phyloP scores from a whole-genome alignment of 2,888 invertebrate genomes.

The Drosophila leonis region DNA sequence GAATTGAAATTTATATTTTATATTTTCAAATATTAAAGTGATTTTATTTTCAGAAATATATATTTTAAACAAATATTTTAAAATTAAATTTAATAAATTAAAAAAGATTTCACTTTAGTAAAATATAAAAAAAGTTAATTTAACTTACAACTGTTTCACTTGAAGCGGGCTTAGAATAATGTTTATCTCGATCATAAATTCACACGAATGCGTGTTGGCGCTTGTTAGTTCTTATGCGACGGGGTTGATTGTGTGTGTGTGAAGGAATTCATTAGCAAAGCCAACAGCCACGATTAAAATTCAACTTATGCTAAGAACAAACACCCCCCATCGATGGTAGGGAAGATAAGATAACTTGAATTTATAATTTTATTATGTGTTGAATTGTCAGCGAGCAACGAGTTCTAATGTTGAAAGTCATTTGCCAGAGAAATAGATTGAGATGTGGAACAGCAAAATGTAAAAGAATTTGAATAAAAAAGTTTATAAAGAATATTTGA shows the following conservation, averaged over 20 bases:
- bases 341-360: neutral
- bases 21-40: no score
- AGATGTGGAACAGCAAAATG: neutral
- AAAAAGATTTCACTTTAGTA: neutral
- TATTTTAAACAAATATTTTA: neutral
- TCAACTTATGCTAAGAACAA: slow-evolving; percentile 8
- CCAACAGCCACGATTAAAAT: slow-evolving; percentile 20
- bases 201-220: slow-evolving; percentile 25
- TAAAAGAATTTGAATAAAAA: neutral
- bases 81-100: neutral
- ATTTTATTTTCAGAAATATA: no score
- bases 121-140: neutral
- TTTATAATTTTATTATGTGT: slow-evolving; percentile 9
- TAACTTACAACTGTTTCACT: slow-evolving; percentile 6
- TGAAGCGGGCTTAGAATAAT: neutral
- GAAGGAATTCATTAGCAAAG: slow-evolving; percentile 17
- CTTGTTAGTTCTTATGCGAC: neutral
- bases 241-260: neutral
- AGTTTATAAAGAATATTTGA: neutral
- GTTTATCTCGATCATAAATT: slow-evolving; percentile 21
- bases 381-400: neutral
- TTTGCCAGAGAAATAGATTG: neutral
- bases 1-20: no score
- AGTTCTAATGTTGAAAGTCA: slow-evolving; percentile 6
- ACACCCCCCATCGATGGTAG: neutral